Conservation (phyloP, 2,797 vertebrate species). For the Enteromius afrohamiltoni region DNA sequence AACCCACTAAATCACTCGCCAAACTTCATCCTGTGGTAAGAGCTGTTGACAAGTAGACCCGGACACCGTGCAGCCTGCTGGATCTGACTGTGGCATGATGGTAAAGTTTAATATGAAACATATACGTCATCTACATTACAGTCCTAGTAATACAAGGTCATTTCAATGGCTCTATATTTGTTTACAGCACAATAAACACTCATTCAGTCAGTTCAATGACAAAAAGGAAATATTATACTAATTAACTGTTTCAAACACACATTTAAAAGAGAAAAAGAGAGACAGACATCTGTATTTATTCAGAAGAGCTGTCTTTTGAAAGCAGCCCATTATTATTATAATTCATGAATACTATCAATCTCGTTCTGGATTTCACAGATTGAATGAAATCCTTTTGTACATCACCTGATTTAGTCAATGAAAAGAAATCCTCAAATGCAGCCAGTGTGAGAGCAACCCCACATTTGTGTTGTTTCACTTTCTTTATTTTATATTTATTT, state of each 20-base stretch:
- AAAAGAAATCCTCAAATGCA: not conserved
- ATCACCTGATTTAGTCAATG: not conserved
- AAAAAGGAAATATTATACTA: not conserved
- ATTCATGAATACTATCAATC: not conserved
- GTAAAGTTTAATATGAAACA: not conserved
- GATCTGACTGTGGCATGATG: not conserved
- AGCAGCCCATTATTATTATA: not conserved
- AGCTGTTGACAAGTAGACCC: slow-evolving; percentile 4
- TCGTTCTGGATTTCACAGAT: not conserved
- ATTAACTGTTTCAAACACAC: not conserved
- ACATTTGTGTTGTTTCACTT: too few species aligned
- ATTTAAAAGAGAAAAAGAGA: not conserved
- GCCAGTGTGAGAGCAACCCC: too few species aligned
- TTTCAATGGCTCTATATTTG: not conserved
- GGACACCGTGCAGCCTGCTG: not conserved
- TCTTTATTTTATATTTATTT: too few species aligned
- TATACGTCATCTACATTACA: not conserved
- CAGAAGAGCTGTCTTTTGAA: not conserved
- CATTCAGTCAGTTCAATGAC: not conserved
- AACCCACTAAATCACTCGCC: slow-evolving; percentile 13
- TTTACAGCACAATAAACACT: not conserved
- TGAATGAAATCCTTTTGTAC: not conserved
- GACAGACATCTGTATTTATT: not conserved
- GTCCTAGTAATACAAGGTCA: not conserved
- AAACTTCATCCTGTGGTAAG: slow-evolving; percentile 22